These are phyloP conservation scores for Boloria euphrosyne DNA, from an alignment of 2,888 invertebrate species.

Conservation along the genomic window DNA sequence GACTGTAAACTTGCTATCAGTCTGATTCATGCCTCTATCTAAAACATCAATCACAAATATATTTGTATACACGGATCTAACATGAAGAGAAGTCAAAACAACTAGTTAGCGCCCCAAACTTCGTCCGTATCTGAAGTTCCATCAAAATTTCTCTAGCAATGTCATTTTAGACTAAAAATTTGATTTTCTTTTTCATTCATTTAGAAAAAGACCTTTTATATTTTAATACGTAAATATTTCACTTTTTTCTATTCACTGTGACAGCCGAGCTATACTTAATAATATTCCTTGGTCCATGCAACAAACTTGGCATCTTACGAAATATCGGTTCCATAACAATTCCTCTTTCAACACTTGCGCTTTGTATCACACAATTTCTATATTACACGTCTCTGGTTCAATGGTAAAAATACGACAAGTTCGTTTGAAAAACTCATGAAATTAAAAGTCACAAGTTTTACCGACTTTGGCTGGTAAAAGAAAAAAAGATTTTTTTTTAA, in stretches of 20 bases:
- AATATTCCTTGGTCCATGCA: conserved; percentile 78
- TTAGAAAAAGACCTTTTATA: conserved; percentile 2
- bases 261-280: conserved; percentile 76
- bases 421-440: not conserved
- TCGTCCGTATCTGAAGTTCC: conserved; percentile 13
- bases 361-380: conserved; percentile 45
- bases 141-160: conserved; percentile 17
- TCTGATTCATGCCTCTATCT: conserved; percentile 68
- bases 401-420: not conserved
- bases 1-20: conserved; percentile 67
- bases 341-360: conserved; percentile 33
- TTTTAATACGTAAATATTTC: not conserved
- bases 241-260: conserved; percentile 42
- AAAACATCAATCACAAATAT: conserved; percentile 74
- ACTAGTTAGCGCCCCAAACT: conserved; percentile 16
- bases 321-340: conserved; percentile 54
- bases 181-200: not conserved
- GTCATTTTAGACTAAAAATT: not conserved
- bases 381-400: conserved; percentile 38
- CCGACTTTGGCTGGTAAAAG: not conserved
- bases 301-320: conserved; percentile 77
- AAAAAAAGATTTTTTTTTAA: not conserved
- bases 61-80: conserved; percentile 75
- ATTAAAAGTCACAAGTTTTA: not conserved
- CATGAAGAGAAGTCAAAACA: conserved; percentile 60